Conservation (phyloP, 2,888 invertebrate species). For the Mesoligia furuncula region DNA sequence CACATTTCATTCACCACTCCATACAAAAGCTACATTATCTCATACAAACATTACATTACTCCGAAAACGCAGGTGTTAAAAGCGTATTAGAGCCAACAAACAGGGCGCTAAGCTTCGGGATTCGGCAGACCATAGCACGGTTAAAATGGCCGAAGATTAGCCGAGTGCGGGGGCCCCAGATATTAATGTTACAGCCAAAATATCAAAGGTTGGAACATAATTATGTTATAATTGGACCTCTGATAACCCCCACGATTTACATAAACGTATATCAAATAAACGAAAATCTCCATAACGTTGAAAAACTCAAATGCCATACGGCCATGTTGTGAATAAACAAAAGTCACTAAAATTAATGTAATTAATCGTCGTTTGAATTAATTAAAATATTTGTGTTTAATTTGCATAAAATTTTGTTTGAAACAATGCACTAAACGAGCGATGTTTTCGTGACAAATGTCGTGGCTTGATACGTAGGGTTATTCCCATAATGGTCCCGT, state of each 20-base stretch:
- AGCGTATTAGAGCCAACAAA: conserved; percentile 87
- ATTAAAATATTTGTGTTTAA: conserved; percentile 62
- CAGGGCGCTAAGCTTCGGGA: conserved; percentile 87
- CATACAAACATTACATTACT: conserved; percentile 80
- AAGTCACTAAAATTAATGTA: conserved; percentile 58
- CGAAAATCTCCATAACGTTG: conserved; percentile 55
- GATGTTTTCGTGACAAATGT: conserved; percentile 64
- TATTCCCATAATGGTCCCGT: conserved; percentile 58
- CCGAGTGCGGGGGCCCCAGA: conserved; percentile 73
- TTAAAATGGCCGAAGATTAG: conserved; percentile 87
- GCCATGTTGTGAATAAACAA: conserved; percentile 51
- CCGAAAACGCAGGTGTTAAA: conserved; percentile 87
- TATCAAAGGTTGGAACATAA: conserved; percentile 77
- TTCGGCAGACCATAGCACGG: conserved; percentile 83
- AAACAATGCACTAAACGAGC: conserved; percentile 56
- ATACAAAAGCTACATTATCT: conserved; percentile 81
- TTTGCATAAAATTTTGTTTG: conserved; percentile 58
- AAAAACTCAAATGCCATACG: conserved; percentile 61
- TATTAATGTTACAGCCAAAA: conserved; percentile 82
- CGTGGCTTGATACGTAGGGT: conserved; percentile 52
- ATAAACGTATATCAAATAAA: conserved; percentile 62
- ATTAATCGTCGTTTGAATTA: conserved; percentile 60
- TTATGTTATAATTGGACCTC: conserved; percentile 68
- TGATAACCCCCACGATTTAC: conserved; percentile 65
- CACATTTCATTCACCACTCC: conserved; percentile 77